phyloP scores from a whole-genome alignment of 2,113 vertebrate species.

The Sisor rabdophorus region DNA sequence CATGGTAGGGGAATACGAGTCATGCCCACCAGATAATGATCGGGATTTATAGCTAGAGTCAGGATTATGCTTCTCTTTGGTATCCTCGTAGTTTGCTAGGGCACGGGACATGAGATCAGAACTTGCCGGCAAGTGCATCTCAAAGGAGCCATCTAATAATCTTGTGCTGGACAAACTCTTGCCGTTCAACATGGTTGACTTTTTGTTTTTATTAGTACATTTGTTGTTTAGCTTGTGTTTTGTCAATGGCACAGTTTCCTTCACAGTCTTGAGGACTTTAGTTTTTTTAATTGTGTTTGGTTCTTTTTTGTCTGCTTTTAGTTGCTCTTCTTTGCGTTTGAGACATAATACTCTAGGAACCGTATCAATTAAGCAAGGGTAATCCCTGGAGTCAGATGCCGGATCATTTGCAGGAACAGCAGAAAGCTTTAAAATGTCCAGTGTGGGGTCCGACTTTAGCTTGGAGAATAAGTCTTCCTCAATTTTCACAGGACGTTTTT shows the following conservation, averaged over 20 bases:
- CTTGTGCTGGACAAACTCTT: conserved; percentile 39
- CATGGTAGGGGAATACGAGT: conserved; percentile 5
- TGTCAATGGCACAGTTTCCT: neutral
- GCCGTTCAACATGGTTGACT: conserved; percentile 28
- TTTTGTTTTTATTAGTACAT: conserved; percentile 23
- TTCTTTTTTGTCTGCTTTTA: conserved; percentile 12
- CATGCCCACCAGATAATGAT: neutral
- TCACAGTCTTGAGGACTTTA: conserved; percentile 17
- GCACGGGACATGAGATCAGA: conserved; percentile 64
- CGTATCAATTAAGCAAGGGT: conserved; percentile 65
- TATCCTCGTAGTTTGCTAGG: conserved; percentile 57
- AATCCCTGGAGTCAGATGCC: conserved; percentile 60
- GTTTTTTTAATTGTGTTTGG: conserved; percentile 1
- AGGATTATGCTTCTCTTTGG: conserved; percentile 6
- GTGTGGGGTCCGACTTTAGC: conserved; percentile 37
- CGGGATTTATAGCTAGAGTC: neutral
- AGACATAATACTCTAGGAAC: conserved; percentile 67
- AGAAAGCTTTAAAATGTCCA: conserved; percentile 28
- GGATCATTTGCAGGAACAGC: conserved; percentile 41
- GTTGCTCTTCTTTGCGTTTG: conserved; percentile 58
- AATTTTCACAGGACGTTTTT: conserved; percentile 64
- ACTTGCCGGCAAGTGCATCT: conserved; percentile 66
- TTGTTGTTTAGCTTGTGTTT: conserved; percentile 38
- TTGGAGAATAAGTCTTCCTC: conserved; percentile 51
- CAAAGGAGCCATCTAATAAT: conserved; percentile 24